Percentiles rank a stretch among this genome's conserved stretches.
Evolutionary conservation across 1,140 invertebrate genomes (phyloP).

Genomic region (Gonatopus flavifemur): DNA sequence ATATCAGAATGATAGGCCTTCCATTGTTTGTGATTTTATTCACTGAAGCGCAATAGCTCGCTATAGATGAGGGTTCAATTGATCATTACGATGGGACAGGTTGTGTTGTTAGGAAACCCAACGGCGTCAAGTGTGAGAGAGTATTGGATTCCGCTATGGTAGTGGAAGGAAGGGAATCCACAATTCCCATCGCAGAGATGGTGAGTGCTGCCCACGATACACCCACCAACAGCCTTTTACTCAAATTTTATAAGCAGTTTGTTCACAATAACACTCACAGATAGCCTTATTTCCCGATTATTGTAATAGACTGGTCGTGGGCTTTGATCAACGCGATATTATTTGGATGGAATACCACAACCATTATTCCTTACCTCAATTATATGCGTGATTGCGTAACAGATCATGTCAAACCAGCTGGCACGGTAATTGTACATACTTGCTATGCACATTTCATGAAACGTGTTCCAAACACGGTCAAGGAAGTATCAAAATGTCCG

Average conservation of each 20-base stretch:
- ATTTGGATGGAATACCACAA: too few relatives aligned
- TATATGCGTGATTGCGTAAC: too few relatives aligned
- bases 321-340: conserved; percentile 21
- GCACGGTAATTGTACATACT: too few relatives aligned
- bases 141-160: conserved; percentile 20
- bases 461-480: too few relatives aligned
- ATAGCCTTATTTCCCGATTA: conserved; percentile 18
- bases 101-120: conserved; percentile 12
- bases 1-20: conserved; percentile 7
- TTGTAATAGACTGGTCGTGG: conserved; percentile 25
- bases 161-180: background rate
- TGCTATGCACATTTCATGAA: too few relatives aligned
- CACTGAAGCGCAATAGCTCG: conserved; percentile 1
- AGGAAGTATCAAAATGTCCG: too few relatives aligned
- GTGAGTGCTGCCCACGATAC: conserved; percentile 13
- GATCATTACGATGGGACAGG: conserved; percentile 18
- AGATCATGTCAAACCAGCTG: too few relatives aligned
- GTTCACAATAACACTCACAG: conserved; percentile 1
- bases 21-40: conserved; percentile 10
- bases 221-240: conserved; percentile 12
- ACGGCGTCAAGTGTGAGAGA: conserved; percentile 3
- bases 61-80: background rate
- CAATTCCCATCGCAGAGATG: conserved; percentile 16
- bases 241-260: conserved; percentile 14
- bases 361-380: too few relatives aligned